A percentile compares a stretch with the other conserved stretches of the same genome.
Evolutionary conservation across 2,888 invertebrate genomes (phyloP).

Genomic region (Standfussiana lucernea): DNA sequence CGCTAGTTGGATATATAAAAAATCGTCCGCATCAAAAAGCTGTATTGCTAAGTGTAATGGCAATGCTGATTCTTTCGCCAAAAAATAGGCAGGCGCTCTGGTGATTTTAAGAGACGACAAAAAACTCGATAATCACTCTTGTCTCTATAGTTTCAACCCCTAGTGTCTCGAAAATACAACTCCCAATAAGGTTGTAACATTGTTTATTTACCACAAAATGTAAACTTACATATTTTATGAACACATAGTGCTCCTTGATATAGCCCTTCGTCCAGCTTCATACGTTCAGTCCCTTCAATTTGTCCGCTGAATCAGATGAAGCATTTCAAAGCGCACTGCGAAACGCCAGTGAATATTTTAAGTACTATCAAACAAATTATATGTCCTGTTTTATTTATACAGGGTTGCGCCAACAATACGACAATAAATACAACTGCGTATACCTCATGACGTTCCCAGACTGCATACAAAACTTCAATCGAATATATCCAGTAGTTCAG

Average conservation of each 20-base stretch:
- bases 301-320: slow-evolving; percentile 17
- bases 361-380: not conserved
- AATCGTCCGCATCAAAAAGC: not conserved
- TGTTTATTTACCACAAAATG: slow-evolving; percentile 14
- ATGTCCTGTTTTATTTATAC: not conserved
- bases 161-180: not conserved
- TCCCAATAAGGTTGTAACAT: not conserved
- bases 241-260: not conserved
- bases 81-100: not conserved
- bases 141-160: not conserved
- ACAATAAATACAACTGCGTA: too few species aligned
- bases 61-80: not conserved
- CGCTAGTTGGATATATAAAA: too few species aligned
- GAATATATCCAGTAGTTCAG: too few species aligned
- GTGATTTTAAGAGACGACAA: not conserved
- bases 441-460: too few species aligned
- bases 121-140: not conserved
- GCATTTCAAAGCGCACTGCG: slow-evolving; percentile 1
- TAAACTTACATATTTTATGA: slow-evolving; percentile 30
- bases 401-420: too few species aligned
- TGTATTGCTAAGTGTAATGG: not conserved
- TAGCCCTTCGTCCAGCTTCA: not conserved
- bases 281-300: slow-evolving; percentile 14
- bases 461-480: too few species aligned
- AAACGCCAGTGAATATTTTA: slow-evolving; percentile 23